These are phyloP conservation scores for Plagodis pulveraria DNA, from an alignment of 2,888 invertebrate species.

Conservation along the genomic window DNA sequence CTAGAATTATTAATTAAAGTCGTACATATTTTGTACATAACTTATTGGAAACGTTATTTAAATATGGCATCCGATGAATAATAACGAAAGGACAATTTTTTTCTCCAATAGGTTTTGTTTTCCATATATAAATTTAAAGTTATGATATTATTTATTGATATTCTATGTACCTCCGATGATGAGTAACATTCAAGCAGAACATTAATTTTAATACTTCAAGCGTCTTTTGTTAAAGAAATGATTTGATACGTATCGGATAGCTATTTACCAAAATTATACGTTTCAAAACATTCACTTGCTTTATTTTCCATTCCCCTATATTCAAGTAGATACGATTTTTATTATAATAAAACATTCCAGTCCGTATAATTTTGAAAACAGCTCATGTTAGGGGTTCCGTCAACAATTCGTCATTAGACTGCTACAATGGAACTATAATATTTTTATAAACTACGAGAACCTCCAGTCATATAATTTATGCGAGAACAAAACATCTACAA, in stretches of 20 bases:
- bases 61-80: too few species aligned
- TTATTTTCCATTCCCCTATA: conserved; percentile 77
- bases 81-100: too few species aligned
- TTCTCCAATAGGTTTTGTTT: too few species aligned
- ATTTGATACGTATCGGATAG: conserved; percentile 80
- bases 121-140: too few species aligned
- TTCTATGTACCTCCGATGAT: too few species aligned
- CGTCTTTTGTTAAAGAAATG: conserved; percentile 72
- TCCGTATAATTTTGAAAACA: conserved; percentile 38
- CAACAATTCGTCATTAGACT: conserved; percentile 18
- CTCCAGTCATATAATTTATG: too few species aligned
- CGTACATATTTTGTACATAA: too few species aligned
- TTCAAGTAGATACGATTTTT: conserved; percentile 69
- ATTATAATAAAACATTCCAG: conserved; percentile 60
- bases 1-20: too few species aligned
- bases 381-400: conserved; percentile 46
- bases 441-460: too few species aligned
- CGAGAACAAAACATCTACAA: conserved; percentile 5
- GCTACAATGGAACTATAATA: too few species aligned
- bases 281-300: conserved; percentile 72
- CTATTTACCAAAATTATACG: conserved; percentile 81
- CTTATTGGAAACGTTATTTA: too few species aligned
- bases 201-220: conserved; percentile 32
- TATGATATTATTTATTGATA: too few species aligned
- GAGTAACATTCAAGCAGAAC: conserved; percentile 19